Evolutionary conservation across 1,140 invertebrate genomes (phyloP), one percentile per base, ranked within the genome.

Genomic region (Drosophila aff.): DNA sequence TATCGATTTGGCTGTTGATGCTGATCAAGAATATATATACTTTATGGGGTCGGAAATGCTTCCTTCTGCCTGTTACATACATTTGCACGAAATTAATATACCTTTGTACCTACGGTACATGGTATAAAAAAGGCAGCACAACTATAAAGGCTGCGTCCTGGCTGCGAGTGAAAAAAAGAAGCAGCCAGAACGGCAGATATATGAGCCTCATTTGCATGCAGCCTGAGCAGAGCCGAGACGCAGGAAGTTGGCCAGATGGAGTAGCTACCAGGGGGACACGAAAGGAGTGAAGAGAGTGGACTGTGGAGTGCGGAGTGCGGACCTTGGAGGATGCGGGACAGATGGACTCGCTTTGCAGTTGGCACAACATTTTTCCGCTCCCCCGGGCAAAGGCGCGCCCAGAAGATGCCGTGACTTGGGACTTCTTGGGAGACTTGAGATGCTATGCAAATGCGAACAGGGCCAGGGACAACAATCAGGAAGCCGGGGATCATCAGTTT

Each of bases 151-250:
- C 52, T 31, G 43, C 33, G 13, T 23, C 23, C 33, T 41, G 58
- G 44, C 16, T 7, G 33, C 36, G 26, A 68, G 57, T 43, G 57
- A 75, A 62, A 59, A 28, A 28, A 8, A 26, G 26, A 50, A 49
- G 16, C 28, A 47, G 41, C 26, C 33, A 63, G 73, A 64, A 31
- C 47, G 53, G 28, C 15, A 75, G 77, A 84, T 81, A 87, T 87
- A 87, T 87, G 83, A 71, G 61, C 47, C 85, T 87, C 81, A 87
- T 87, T 89, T 87, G 59, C 84, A 87, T 87, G 81, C 81, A 69
- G 84, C 21, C 53, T 26, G 53, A 16, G 40, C 28, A 38, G 62
- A 55, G 53, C 26, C 41, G 36, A 73, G 61, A 65, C 28, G 55
- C 67, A 63, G 59, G 69, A 75, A 75, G 72, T 63, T 5, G 40